Percentiles rank a stretch among this genome's conserved stretches.
phyloP scores from a whole-genome alignment of 2,888 invertebrate species.

The Mimumesa dahlbomi region DNA sequence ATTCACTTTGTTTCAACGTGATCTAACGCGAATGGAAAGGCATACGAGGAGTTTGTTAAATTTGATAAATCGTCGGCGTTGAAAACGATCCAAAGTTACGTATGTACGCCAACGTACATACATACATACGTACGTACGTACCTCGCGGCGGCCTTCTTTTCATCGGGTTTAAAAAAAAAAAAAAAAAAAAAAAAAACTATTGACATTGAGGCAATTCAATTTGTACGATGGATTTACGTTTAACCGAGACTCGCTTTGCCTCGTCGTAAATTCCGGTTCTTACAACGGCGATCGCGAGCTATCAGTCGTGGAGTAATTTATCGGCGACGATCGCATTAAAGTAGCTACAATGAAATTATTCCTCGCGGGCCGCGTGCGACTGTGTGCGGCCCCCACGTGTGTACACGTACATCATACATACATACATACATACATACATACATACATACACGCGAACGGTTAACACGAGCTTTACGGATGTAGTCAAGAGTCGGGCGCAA shows the following conservation, averaged over 20 bases:
- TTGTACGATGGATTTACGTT: slow-evolving; percentile 37
- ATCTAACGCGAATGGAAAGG: no score
- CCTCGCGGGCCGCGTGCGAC: slow-evolving; percentile 28
- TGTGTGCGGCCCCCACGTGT: slow-evolving; percentile 20
- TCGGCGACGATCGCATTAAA: slow-evolving; percentile 54
- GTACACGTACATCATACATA: slow-evolving; percentile 21
- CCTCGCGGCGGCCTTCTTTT: no score
- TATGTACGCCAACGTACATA: no score
- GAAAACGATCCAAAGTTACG: no score
- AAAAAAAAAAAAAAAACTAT: slow-evolving; percentile 17
- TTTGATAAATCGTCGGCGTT: not conserved
- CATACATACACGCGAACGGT: no score
- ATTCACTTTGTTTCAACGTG: no score
- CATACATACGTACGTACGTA: no score
- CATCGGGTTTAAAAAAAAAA: not conserved
- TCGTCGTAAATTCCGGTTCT: slow-evolving; percentile 52
- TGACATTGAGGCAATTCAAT: slow-evolving; percentile 51
- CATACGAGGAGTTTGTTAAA: not conserved
- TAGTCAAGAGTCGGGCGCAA: slow-evolving; percentile 55
- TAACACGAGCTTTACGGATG: slow-evolving; percentile 38
- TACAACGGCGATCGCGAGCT: slow-evolving; percentile 38
- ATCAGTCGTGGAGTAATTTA: slow-evolving; percentile 43
- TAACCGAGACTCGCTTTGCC: slow-evolving; percentile 22
- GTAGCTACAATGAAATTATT: slow-evolving; percentile 62
- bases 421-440: no score